Conservation (phyloP, 2,113 vertebrate species). For the Cyprinodon variegatus region DNA sequence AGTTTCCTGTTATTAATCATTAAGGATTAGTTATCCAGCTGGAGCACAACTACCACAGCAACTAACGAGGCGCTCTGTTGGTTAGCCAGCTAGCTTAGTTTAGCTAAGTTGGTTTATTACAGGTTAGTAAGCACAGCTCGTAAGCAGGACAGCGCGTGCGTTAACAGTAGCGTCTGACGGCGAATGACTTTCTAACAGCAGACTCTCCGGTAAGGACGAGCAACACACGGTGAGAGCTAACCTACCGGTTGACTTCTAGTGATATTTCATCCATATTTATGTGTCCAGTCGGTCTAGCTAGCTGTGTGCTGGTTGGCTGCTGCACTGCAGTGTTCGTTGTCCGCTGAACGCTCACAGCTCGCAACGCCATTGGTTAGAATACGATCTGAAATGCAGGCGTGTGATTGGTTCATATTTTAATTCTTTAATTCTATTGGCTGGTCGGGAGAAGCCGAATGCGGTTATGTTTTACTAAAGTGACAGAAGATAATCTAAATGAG, state of each 20-base stretch:
- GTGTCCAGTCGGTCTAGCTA: conserved; percentile 27
- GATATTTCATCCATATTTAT: conserved; percentile 70
- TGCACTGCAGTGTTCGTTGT: conserved; percentile 64
- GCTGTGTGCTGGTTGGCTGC: conserved; percentile 65
- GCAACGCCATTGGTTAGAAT: conserved; percentile 28
- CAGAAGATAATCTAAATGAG: background rate
- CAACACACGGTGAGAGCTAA: background rate
- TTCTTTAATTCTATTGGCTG: conserved; percentile 54
- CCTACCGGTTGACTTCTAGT: conserved; percentile 65
- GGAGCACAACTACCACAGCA: background rate
- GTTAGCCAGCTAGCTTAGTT: conserved; percentile 53
- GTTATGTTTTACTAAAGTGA: conserved; percentile 14
- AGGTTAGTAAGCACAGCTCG: conserved; percentile 29
- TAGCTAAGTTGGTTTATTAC: conserved; percentile 52
- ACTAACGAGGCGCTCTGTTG: background rate
- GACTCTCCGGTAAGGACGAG: fast-evolving
- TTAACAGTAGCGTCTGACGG: background rate
- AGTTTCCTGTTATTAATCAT: conserved; percentile 19
- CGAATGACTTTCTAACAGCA: background rate
- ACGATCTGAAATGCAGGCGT: conserved; percentile 8
- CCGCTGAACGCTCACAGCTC: conserved; percentile 28
- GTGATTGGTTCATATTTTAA: conserved; percentile 60
- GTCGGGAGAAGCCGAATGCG: background rate
- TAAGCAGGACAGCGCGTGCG: background rate
- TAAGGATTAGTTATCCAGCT: conserved; percentile 11